phyloP scores from a whole-genome alignment of 2,113 vertebrate species.

The Hippocampus zosterae region DNA sequence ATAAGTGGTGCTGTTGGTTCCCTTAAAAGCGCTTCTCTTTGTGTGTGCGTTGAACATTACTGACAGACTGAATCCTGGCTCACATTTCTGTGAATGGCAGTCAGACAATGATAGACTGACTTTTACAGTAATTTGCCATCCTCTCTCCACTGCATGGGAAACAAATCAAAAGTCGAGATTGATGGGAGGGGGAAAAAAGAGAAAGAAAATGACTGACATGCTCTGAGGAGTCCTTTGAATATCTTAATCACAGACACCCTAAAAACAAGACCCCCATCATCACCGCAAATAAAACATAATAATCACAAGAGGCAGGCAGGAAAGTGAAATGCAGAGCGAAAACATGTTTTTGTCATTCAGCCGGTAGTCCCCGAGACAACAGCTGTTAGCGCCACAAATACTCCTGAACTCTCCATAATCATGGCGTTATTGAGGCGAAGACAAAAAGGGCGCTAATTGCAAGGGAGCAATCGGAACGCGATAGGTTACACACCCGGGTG shows the following conservation, averaged over 20 bases:
- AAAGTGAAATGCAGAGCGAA: slow-evolving; percentile 92
- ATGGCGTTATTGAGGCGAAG: slow-evolving; percentile 99
- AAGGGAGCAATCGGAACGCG: slow-evolving; percentile 99
- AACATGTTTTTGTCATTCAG: slow-evolving; percentile 99
- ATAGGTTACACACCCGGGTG: slow-evolving; percentile 99
- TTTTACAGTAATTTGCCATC: slow-evolving; percentile 55
- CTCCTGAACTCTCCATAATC: slow-evolving; percentile 99
- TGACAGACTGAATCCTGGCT: slow-evolving; percentile 33
- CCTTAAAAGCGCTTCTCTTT: slow-evolving; percentile 5
- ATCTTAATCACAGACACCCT: slow-evolving; percentile 99
- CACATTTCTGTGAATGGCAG: slow-evolving; percentile 41
- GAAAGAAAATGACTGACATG: slow-evolving; percentile 75
- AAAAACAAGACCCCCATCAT: slow-evolving; percentile 87
- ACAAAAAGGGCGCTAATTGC: slow-evolving; percentile 99
- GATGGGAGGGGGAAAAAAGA: slow-evolving; percentile 53
- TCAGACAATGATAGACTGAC: slow-evolving; percentile 56
- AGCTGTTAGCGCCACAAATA: slow-evolving; percentile 98
- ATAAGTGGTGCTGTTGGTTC: slow-evolving; percentile 11
- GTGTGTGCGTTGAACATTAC: slow-evolving; percentile 9
- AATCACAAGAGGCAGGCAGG: slow-evolving; percentile 78
- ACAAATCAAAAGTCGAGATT: slow-evolving; percentile 71
- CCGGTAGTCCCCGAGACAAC: slow-evolving; percentile 99
- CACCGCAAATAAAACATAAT: slow-evolving; percentile 80
- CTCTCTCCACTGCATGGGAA: slow-evolving; percentile 51
- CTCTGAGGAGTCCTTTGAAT: slow-evolving; percentile 94